These are phyloP conservation scores for Ectemnius continuus DNA, from an alignment of 2,888 invertebrate species.

Conservation along the genomic window DNA sequence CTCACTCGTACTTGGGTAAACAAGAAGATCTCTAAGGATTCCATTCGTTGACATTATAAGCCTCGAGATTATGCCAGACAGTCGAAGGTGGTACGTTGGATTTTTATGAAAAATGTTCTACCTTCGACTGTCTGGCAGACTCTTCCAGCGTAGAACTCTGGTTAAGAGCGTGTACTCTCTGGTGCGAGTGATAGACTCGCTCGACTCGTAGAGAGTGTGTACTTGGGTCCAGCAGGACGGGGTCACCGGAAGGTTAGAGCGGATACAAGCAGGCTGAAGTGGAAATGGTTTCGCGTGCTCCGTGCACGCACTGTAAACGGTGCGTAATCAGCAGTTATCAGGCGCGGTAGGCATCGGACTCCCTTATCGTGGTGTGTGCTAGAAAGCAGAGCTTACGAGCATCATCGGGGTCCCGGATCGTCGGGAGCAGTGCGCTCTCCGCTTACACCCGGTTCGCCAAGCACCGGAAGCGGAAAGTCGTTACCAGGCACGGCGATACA, in stretches of 20 bases:
- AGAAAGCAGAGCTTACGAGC: constrained; percentile 22
- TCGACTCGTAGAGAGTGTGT: background rate
- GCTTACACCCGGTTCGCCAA: constrained; percentile 19
- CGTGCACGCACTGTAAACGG: background rate
- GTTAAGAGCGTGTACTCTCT: too few species aligned
- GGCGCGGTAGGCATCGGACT: constrained; percentile 25
- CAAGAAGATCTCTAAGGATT: background rate
- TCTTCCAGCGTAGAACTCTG: too few species aligned
- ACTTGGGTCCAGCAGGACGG: background rate
- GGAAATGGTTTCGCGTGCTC: constrained; percentile 9
- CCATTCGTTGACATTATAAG: too few species aligned
- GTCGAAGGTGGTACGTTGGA: too few species aligned
- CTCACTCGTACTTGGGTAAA: background rate
- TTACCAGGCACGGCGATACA: constrained; percentile 30
- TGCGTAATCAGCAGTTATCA: constrained; percentile 41
- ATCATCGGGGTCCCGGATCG: constrained; percentile 12
- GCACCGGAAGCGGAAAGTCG: constrained; percentile 52
- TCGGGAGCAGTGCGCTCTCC: constrained; percentile 11
- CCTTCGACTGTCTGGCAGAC: too few species aligned
- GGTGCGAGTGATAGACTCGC: too few species aligned
- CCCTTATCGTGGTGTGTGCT: constrained; percentile 42
- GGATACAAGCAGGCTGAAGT: constrained; percentile 16
- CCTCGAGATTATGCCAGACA: too few species aligned
- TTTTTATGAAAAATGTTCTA: too few species aligned
- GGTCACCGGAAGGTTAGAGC: constrained; percentile 11